A percentile compares a stretch with the other conserved stretches of the same genome.
These are phyloP conservation scores for Pseudomyrmex concolor DNA, from an alignment of 1,140 invertebrate species.

Conservation along the genomic window DNA sequence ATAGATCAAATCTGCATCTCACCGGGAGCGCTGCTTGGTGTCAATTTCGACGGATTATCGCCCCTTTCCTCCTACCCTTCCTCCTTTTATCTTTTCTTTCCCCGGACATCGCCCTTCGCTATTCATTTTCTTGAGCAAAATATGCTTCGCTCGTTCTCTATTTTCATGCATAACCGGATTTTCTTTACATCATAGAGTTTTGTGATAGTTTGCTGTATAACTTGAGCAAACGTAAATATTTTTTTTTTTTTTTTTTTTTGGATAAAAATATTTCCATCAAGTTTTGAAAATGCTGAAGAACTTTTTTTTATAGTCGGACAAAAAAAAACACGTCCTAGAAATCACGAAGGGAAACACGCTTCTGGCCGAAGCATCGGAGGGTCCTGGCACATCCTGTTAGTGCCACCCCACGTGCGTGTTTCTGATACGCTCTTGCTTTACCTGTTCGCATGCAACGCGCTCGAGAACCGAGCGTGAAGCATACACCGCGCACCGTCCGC, in stretches of 20 bases:
- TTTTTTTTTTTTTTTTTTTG: neutral
- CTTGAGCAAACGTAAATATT: neutral
- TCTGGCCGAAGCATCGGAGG: neutral
- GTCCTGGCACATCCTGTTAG: slow-evolving; percentile 32
- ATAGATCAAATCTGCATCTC: slow-evolving; percentile 84
- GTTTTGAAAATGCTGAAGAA: neutral
- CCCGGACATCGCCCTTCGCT: neutral
- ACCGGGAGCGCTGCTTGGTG: slow-evolving; percentile 77
- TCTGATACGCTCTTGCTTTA: slow-evolving; percentile 57
- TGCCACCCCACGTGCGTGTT: slow-evolving; percentile 24
- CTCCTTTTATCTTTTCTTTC: neutral
- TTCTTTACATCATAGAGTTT: neutral
- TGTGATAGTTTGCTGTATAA: neutral
- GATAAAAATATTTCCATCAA: neutral
- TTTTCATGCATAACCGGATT: slow-evolving; percentile 7
- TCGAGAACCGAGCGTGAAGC: slow-evolving; percentile 8
- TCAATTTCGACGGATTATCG: slow-evolving; percentile 83
- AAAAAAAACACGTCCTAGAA: slow-evolving; percentile 2
- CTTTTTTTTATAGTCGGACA: neutral
- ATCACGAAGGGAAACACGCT: slow-evolving; percentile 10
- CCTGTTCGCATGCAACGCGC: slow-evolving; percentile 63
- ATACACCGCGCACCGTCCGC: slow-evolving; percentile 5
- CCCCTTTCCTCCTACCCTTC: slow-evolving; percentile 31
- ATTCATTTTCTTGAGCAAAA: neutral
- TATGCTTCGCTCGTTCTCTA: neutral